Evolutionary conservation across 2,888 invertebrate genomes (phyloP), one percentile per base, ranked within the genome.

Genomic region (Rhagophthalmus giganteus): DNA sequence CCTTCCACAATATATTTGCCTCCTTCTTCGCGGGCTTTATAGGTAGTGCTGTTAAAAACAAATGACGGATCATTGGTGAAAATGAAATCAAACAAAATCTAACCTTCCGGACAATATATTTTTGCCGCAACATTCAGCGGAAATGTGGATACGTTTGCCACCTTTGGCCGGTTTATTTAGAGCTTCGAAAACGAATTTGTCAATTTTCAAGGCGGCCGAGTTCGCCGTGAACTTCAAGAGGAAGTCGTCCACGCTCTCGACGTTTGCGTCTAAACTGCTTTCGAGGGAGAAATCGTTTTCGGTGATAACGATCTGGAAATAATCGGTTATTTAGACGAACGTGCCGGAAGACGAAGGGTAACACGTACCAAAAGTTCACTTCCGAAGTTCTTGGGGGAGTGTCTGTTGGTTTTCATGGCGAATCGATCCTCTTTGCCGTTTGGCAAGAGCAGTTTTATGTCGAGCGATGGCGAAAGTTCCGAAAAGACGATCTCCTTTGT

Each of bases 1-100:
- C 90, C 90, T 68, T 90, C 90, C 4, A 89, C 77, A 42, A 86
- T 84, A 39, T 81, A 78, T 68, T 88, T 88, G 8, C 82, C 82
- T 20, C 81, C 84, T 68, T 88, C 87, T 48, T 85, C 83, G 57
- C 86, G 85, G 52, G 84, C 80, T 51, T 82, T 82, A 72, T 85
- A 89, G 2, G 80, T 83, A 1, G 86, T 85, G 65, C 83, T 85
- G 59, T 1, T 62, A 7, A 8, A 13, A 16, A 14, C 1, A 8
- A 7, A 6, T 37, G 26, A 8, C 4, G 6, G 13, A 12, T 4
- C 5, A n/a, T n/a, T n/a, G n/a, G n/a, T n/a, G 10, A 8, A 20
- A 8, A 8, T 9, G 1, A 3, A 24, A 2, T 32, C 1, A 1
- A 1, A 14, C 2, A 9, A 16, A 15, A 13, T 61, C 65, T 64